A percentile compares a stretch with the other conserved stretches of the same genome.
These are phyloP conservation scores for Zaprionus lachaisei DNA, from an alignment of 1,140 invertebrate species.

Conservation along the genomic window DNA sequence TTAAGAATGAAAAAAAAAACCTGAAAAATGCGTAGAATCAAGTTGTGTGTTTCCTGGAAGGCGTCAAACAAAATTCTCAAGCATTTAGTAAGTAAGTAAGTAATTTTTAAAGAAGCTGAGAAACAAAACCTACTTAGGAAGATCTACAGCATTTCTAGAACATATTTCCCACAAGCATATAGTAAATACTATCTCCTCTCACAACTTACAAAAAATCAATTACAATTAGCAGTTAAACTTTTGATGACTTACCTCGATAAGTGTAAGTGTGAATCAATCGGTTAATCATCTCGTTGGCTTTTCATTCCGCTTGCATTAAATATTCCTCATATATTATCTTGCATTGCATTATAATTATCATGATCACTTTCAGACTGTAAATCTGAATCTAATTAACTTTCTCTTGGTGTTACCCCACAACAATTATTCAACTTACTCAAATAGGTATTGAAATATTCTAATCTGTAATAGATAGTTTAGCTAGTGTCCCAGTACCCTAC, in stretches of 20 bases:
- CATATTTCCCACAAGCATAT: background rate
- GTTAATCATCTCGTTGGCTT: background rate
- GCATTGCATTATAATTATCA: background rate
- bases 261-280: background rate
- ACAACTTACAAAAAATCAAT: background rate
- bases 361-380: conserved; percentile 7
- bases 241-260: background rate
- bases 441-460: conserved; percentile 9
- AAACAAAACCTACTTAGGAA: background rate
- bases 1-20: background rate
- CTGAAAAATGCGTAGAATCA: background rate
- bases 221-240: background rate
- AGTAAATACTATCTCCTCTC: background rate
- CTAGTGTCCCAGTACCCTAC: background rate
- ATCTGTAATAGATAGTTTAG: background rate
- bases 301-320: background rate
- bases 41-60: background rate
- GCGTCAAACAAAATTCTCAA: background rate
- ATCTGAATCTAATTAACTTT: conserved; percentile 15
- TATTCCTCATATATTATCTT: conserved; percentile 11
- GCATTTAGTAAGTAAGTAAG: no score
- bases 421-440: conserved; percentile 17
- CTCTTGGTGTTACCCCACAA: background rate
- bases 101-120: background rate
- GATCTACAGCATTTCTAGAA: background rate